Evolutionary conservation across 64 coral and sea anemone species (phyloP), one percentile per base, ranked within the genome.

Genomic region (Catalaphyllia jardinei): DNA sequence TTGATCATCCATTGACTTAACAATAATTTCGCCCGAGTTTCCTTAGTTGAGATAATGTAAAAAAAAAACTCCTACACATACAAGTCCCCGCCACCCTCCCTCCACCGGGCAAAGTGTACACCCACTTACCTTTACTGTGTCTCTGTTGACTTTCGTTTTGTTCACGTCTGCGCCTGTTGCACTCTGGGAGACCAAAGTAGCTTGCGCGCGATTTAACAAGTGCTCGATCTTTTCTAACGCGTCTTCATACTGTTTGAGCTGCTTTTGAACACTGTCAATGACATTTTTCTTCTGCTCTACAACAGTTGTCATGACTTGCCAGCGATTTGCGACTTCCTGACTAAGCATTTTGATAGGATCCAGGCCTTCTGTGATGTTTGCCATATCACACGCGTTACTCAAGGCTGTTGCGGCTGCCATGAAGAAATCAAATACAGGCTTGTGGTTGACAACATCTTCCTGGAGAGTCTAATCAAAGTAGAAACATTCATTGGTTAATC

Each of bases 401-500:
- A 95, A 75, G 13, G 91, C 77, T 18, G 92, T 79, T 55, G 91
- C 97, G 39, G 94, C 90, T 16, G 94, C 90, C 60, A 93, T 77
- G 85, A 95, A 99, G 73, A 95, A 93, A 63, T 95, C 79, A 71
- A 88, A 95, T 4, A 99, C 97, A 2, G 97, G 91, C 6, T 80
- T 82, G 62, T 99, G 97, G 87, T 99, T 95, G 24, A 55, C 67
- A 13, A 99, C 87, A 62, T 99, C 97, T 38, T 95, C 90, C 20
- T 93, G 97, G 29, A 99, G 91, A 74, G 83, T 86, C 97, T 99
- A 29, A 13, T 76, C 10, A 50, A 27, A 33, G 61, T 14, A 33
- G 7, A 18, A 83, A 12, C 15, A n/a, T 27, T 28, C 22, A n/a
- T 27, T 27, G 22, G 22, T 25, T 25, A 69, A 11, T n/a, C 65